These are phyloP conservation scores for Trididemnum clinides DNA, from an alignment of 23 tunicate genomes.

Conservation along the genomic window DNA sequence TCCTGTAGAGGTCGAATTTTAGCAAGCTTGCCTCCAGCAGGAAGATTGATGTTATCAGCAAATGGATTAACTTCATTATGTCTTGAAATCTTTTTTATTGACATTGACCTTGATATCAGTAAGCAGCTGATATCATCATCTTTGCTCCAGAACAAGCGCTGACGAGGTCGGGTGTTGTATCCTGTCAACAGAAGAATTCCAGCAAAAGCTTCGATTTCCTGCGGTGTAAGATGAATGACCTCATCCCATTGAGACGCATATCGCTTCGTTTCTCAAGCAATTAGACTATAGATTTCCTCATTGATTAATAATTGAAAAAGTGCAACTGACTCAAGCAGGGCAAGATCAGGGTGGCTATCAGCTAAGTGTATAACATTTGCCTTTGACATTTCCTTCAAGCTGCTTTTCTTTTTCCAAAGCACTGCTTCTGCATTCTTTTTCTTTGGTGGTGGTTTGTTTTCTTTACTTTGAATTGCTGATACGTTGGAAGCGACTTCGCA, in stretches of 20 bases:
- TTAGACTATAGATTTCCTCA: neutral
- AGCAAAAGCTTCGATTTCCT: neutral
- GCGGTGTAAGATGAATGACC: neutral
- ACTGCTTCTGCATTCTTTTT: neutral
- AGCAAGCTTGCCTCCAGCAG: too few relatives aligned
- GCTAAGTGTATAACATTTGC: neutral
- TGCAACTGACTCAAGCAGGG: conserved; percentile 11
- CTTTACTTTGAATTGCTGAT: neutral
- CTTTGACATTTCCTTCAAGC: neutral
- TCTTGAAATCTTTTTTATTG: too few relatives aligned
- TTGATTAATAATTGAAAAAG: neutral
- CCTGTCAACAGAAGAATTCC: conserved; percentile 18
- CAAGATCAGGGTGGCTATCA: conserved; percentile 20
- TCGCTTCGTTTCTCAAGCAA: neutral
- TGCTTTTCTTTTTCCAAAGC: neutral
- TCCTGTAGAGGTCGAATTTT: too few relatives aligned
- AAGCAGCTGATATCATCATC: neutral
- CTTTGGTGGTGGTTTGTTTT: neutral
- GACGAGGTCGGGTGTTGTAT: conserved; percentile 11
- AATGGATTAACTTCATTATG: too few relatives aligned
- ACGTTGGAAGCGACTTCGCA: neutral
- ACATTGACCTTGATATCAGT: conserved; percentile 16
- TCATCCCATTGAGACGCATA: conserved; percentile 15
- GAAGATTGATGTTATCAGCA: too few relatives aligned
- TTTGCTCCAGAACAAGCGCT: conserved; percentile 24